Base-by-base conservation (phyloP, 2,113 vertebrate species). In the Genyomyrus donnyi region DNA sequence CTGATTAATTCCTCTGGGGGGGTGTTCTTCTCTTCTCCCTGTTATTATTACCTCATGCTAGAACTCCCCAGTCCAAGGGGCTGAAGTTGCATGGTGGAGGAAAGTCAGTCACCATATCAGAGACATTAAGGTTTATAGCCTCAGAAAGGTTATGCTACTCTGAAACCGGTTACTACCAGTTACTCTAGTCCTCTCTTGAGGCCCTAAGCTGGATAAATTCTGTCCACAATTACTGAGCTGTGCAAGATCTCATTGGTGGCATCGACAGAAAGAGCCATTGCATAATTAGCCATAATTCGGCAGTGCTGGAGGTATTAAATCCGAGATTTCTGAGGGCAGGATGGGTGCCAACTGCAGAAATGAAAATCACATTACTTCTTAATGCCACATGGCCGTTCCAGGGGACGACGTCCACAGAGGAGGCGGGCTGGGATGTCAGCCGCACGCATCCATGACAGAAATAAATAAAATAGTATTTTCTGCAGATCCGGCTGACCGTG, bases 121-220 rank as follows among this genome's bases (percentile, higher is more conserved):
- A 88, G 24, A 58, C 86, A 88, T 83, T 90, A 62, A 88, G 48
- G 86, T 86, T 90, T 80, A 80, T 80, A 42, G 35, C 46, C 24
- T 45, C 8, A 35, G 31, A 90, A 90, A 90, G 70, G 70, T 88
- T 56, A 62, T 24, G 83, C 35, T 46, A 53, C 62, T 70, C 31
- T 88, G 48, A 45, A 53, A 45, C 35, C 19, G 24, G 48, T 45
- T 31, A 84, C 19, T 50, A 50, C 24, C 45, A 86, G 19, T 48
- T 48, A 50, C 74, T 42, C 5, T 19, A 80, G 74, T 80, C 35
- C 45, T 50, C 84, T 49, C 42, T 13, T 48, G 19, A 85, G 21
- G 24, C 83, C 46, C 19, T 85, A 70, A 80, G 74, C 15, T 80
- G 31, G 4, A 85, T 48, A 46, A 46, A 85, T 21, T 50, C 85